A percentile compares a stretch with the other conserved stretches of the same genome.
Evolutionary conservation across 2,888 invertebrate species (phyloP).

Genomic region (Sicus ferrugineus): DNA sequence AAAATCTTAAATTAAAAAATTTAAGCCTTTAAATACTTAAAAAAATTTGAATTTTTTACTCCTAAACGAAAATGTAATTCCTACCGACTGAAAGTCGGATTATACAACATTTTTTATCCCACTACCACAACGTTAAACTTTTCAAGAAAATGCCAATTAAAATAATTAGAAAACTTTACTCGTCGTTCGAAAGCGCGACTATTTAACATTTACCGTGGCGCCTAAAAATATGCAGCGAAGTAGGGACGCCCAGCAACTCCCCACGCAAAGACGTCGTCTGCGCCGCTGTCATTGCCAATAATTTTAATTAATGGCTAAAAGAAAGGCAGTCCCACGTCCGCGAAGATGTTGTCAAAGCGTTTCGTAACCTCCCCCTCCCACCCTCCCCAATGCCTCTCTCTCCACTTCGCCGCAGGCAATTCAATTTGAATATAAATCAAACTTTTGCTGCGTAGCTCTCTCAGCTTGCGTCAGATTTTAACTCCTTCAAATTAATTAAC

Average conservation of each 20-base stretch:
- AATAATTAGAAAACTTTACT: constrained; percentile 34
- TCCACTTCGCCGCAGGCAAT: constrained; percentile 41
- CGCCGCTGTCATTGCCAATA: constrained; percentile 49
- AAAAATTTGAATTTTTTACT: too few species aligned
- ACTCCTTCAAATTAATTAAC: constrained; percentile 38
- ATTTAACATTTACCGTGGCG: constrained; percentile 22
- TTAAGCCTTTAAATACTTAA: too few species aligned
- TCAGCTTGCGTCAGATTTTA: constrained; percentile 10
- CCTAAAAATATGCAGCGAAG: constrained; percentile 30
- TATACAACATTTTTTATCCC: too few species aligned
- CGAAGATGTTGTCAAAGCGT: constrained; percentile 12
- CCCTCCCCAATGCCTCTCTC: background rate
- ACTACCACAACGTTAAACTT: background rate
- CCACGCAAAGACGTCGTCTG: constrained; percentile 23
- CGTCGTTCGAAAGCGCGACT: constrained; percentile 23
- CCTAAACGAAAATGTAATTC: too few species aligned
- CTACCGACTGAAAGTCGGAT: too few species aligned
- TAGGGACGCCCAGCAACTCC: background rate
- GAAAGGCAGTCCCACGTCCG: background rate
- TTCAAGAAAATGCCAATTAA: constrained; percentile 30
- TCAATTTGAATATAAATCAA: constrained; percentile 58
- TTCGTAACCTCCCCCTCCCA: background rate
- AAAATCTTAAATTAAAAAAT: too few species aligned
- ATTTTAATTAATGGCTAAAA: constrained; percentile 54
- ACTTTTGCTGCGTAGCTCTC: constrained; percentile 31